Percentiles rank a stretch among this genome's conserved stretches.
These are phyloP conservation scores for Podargus strigoides DNA, from an alignment of 2,797 vertebrate genomes.

Conservation along the genomic window DNA sequence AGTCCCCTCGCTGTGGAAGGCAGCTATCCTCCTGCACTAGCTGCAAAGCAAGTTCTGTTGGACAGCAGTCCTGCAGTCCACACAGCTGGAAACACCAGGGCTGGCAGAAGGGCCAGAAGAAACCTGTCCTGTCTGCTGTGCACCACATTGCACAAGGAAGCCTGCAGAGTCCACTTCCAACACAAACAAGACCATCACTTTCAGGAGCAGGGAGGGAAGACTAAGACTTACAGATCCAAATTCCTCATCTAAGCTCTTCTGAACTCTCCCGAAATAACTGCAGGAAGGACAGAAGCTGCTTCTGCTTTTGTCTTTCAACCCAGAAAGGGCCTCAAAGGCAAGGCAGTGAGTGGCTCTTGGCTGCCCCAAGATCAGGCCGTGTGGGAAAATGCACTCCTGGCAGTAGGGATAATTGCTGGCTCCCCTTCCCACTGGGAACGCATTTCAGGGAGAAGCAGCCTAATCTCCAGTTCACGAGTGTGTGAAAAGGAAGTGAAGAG, in stretches of 20 bases:
- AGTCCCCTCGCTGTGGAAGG: background rate
- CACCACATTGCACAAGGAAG: fast-evolving
- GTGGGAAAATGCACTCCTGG: background rate
- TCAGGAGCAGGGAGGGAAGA: background rate
- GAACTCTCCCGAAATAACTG: background rate
- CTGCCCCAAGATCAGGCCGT: background rate
- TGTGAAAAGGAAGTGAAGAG: slow-evolving; percentile 36
- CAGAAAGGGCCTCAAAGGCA: background rate
- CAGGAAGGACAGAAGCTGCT: background rate
- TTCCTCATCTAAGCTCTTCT: background rate
- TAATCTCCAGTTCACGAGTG: background rate
- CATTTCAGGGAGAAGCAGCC: background rate
- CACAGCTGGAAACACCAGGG: background rate
- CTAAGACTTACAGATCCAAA: background rate
- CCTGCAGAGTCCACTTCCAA: background rate
- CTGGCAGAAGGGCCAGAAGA: background rate
- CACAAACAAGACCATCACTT: background rate
- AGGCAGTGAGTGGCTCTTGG: background rate
- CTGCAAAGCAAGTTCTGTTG: background rate
- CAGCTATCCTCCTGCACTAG: background rate
- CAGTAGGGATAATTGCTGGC: background rate
- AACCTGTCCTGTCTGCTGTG: background rate
- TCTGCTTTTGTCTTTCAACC: background rate
- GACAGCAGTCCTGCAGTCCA: background rate
- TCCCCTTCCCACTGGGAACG: background rate